A percentile compares a stretch with the other conserved stretches of the same genome.
These are phyloP conservation scores for Peribatodes rhomboidaria DNA, from an alignment of 2,888 invertebrate species.

Conservation along the genomic window DNA sequence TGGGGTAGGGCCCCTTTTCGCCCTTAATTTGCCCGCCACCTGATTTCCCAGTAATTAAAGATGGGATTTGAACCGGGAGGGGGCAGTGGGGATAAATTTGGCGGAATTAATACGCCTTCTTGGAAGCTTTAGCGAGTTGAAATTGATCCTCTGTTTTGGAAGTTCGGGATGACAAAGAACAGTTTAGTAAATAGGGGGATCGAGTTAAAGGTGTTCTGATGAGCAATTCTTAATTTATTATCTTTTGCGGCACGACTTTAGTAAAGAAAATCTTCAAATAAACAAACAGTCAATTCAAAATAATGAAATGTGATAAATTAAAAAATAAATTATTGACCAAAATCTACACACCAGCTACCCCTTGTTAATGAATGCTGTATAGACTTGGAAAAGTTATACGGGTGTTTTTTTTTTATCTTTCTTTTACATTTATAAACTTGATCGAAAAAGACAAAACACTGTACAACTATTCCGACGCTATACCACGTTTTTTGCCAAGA, in stretches of 20 bases:
- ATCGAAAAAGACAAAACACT: no score
- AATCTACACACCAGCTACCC: no score
- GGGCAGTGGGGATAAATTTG: slow-evolving; percentile 48
- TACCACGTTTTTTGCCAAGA: no score
- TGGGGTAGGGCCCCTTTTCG: slow-evolving; percentile 41
- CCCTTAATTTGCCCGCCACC: slow-evolving; percentile 58
- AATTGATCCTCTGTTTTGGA: slow-evolving; percentile 35
- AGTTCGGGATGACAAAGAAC: slow-evolving; percentile 31
- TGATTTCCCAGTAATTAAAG: slow-evolving; percentile 70
- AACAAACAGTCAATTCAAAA: no score
- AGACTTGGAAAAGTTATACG: no score
- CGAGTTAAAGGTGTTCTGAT: not conserved
- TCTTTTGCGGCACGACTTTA: not conserved
- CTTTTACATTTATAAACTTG: no score
- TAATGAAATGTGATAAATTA: no score
- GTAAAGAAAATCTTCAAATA: not conserved
- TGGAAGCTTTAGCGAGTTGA: slow-evolving; percentile 34
- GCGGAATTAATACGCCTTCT: slow-evolving; percentile 51
- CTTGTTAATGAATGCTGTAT: no score
- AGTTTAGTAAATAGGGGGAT: slow-evolving; percentile 21
- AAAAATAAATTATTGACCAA: no score
- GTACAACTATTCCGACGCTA: no score
- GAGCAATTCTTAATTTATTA: not conserved
- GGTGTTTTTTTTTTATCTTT: no score
- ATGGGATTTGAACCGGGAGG: slow-evolving; percentile 54